Base-by-base conservation (phyloP, 2,797 vertebrate species). In the Cuniculus paca region DNA sequence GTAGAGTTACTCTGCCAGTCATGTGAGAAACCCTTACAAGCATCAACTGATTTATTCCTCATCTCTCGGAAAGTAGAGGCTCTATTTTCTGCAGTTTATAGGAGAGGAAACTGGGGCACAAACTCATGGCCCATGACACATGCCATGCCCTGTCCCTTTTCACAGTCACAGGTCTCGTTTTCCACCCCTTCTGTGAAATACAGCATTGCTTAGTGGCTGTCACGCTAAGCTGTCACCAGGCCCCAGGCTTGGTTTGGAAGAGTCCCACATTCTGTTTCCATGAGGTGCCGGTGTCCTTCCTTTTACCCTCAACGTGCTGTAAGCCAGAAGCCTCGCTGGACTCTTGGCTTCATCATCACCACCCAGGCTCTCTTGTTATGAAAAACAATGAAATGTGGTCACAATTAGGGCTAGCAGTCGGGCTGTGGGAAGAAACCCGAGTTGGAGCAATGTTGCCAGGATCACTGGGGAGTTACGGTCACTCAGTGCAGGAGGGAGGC, bases 381-480 rank as follows among this genome's bases (percentile, higher is more conserved):
- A 42, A 28, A 77, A 50, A 45, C 74, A 19, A 10, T 22, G 36
- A 31, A 77, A 34, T 17, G 3, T 34, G 74, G 28, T 34, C 74
- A 50, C 42, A 10, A 9, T 31, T 17, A 8, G 10, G 45, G 45
- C 28, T 19, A 10, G 7, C 31, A 31, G 28, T 50, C 14, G 4
- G 45, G 42, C 45, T 48, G 28, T 31, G 16, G 74, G 28, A 77
- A 31, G 42, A 77, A 34, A 48, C 26, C 34, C 7, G 8, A 19
- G 28, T n/a, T 95, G 92, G 78, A 79, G 61, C 8, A 84, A 10
- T 8, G 79, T 97, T 95, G 54, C 61, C 45, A 92, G 28, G 20
- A 77, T 50, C 72, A 79, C 70, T 90, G 50, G 68, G 96, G 87
- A 90, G 61, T 78, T 92, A 87, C 82, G 86, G 90, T 58, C 70